Base-by-base conservation (phyloP, 2,113 vertebrate species). In the Malaclemys terrapin region DNA sequence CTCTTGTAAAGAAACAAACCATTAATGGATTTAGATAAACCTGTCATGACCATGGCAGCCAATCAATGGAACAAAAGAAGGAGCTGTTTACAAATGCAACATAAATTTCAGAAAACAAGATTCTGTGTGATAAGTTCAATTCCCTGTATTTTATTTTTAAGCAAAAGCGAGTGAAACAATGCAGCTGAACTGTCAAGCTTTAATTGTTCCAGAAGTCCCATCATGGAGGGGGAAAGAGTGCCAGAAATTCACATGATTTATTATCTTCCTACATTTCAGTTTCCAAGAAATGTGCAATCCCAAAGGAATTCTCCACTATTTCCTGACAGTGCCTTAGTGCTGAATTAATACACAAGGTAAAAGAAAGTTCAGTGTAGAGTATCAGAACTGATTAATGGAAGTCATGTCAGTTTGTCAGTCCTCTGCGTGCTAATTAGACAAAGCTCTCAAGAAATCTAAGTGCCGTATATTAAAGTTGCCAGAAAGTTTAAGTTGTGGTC, bases 311-410 rank as follows among this genome's bases (percentile, higher is more conserved):
- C 92, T 94, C 76, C 90, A 79, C 90, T 54, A 89, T 91, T 97
- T 98, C 90, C 93, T 98, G 96, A 97, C 95, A 98, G 92, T 88
- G 80, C 93, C 89, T 95, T 84, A 96, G 93, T 84, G 96, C 1
- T 96, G 95, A 95, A 97, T 96, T 98, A 97, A 98, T 96, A 96
- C 93, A 94, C 94, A 96, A 78, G 69, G 93, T 90, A 96, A 97
- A 96, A 94, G 92, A 94, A 98, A 97, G 94, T 94, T 93, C 95
- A 97, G 94, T 94, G 89, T 87, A 93, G 92, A 94, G 89, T 93
- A 96, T 98, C 95, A 97, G 97, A 97, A 94, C 76, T 97, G 95
- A 98, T 98, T 98, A 98, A 96, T 83, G 22, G 89, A 97, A 96
- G 94, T 89, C 91, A 93, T 96, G 96, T 97, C 94, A 65, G 79